phyloP scores from a whole-genome alignment of 2,113 vertebrate genomes.

The Epinephelus moara region DNA sequence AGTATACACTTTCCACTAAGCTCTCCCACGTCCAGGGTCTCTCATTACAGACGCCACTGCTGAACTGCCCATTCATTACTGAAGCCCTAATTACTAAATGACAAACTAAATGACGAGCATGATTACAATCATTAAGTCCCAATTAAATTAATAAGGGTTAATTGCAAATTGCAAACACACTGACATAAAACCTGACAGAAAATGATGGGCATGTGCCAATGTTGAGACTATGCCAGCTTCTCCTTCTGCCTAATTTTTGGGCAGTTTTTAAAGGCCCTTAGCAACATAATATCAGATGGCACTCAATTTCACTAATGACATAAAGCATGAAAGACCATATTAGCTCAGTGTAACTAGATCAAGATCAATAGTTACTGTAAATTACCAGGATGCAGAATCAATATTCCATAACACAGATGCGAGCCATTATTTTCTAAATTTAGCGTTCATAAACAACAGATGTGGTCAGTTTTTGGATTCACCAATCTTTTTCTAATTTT shows the following conservation, averaged over 20 bases:
- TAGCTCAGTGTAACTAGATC: background rate
- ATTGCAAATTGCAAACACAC: conserved; percentile 37
- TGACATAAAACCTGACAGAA: conserved; percentile 22
- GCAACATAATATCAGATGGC: background rate
- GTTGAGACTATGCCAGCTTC: background rate
- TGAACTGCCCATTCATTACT: conserved; percentile 48
- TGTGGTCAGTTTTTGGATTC: background rate
- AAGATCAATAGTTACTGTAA: background rate
- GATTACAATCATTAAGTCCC: conserved; percentile 45
- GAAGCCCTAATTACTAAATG: conserved; percentile 53
- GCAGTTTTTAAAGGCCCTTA: background rate
- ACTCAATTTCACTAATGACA: background rate
- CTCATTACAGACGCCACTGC: conserved; percentile 8
- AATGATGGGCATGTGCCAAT: conserved; percentile 1
- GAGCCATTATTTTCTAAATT: background rate
- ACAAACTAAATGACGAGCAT: conserved; percentile 30
- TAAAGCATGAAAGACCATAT: background rate
- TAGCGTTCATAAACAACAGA: background rate
- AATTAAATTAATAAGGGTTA: conserved; percentile 44
- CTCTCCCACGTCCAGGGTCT: conserved; percentile 9
- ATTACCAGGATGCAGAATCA: background rate
- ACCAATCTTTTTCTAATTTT: too few relatives aligned
- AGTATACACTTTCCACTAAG: background rate
- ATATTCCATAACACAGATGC: background rate
- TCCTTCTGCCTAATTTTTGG: background rate